Evolutionary conservation across 2,888 invertebrate species (phyloP).

Genomic region (Hypomecis atomaria): DNA sequence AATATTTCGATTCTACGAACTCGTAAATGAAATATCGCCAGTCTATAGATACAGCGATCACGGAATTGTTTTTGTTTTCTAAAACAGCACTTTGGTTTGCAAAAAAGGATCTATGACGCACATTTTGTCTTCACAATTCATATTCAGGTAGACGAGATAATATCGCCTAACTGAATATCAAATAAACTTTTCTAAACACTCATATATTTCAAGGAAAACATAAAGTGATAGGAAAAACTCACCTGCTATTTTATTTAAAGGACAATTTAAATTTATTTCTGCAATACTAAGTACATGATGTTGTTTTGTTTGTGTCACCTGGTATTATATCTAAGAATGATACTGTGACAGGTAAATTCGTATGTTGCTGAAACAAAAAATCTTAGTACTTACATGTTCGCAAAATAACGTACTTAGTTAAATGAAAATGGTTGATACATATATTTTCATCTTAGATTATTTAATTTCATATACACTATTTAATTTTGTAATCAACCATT

Average conservation of each 20-base stretch:
- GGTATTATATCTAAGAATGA: too few species aligned
- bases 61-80: slow-evolving; percentile 1
- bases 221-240: slow-evolving; percentile 1
- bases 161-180: neutral
- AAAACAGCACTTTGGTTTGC: slow-evolving; percentile 19
- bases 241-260: too few species aligned
- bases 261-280: neutral
- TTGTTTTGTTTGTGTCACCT: too few species aligned
- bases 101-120: slow-evolving; percentile 25
- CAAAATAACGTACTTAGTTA: neutral
- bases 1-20: slow-evolving; percentile 9
- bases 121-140: slow-evolving; percentile 1
- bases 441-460: too few species aligned
- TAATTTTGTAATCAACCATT: too few species aligned
- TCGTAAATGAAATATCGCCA: slow-evolving; percentile 17
- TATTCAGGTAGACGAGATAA: slow-evolving; percentile 6
- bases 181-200: neutral
- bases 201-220: neutral
- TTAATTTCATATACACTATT: too few species aligned
- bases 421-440: too few species aligned
- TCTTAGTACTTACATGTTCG: too few species aligned
- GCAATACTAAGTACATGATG: too few species aligned
- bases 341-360: too few species aligned
- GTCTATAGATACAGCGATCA: slow-evolving; percentile 1
- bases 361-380: too few species aligned